Evolutionary conservation across 2,888 invertebrate genomes (phyloP), one percentile per base, ranked within the genome.

Genomic region (Caenorhabditis virilis): DNA sequence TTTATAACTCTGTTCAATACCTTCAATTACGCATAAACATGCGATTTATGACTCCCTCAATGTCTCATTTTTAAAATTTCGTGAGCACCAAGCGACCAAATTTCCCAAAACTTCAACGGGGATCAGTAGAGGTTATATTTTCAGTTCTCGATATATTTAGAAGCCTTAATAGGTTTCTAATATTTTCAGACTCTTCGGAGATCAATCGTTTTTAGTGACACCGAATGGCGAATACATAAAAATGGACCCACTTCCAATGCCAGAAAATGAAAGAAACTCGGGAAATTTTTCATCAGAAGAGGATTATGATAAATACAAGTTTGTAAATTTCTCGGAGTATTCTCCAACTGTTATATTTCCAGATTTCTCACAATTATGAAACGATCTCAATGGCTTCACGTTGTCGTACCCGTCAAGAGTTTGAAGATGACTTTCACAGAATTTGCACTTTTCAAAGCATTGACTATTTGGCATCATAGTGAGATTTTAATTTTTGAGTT

Each of bases 381-480:
- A 35, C 2, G 33, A 4, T 48, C 59, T n/a, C 65, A 65, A 38
- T 65, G 59, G 59, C 13, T 35, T 4, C 36, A 51, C 33, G 49
- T 60, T 1, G 52, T 59, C 15, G 27, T 52, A 16, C 65, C 65
- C 22, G 1, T 65, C 41, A 59, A 60, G 18, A 45, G 42, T 11
- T n/a, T 65, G 35, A 52, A 56, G 2, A 23, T 60, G 51, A 56
- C 59, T n/a, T 25, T 65, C 9, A 13, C 59, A 2, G 65, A 65
- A 18, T 59, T 56, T 41, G 27, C 59, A 3, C 35, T 65, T 0
- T 65, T 65, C 52, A 65, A 65, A 26, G 65, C 65, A 13, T 16
- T 65, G 35, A 53, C 50, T 5, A 65, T 65, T 26, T 65, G 65
- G 65, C 65, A 65, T 43, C 45, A 59, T 27, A 65, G 65, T 65